Conservation (phyloP, 2,888 invertebrate species). For the Eupithecia dodoneata region DNA sequence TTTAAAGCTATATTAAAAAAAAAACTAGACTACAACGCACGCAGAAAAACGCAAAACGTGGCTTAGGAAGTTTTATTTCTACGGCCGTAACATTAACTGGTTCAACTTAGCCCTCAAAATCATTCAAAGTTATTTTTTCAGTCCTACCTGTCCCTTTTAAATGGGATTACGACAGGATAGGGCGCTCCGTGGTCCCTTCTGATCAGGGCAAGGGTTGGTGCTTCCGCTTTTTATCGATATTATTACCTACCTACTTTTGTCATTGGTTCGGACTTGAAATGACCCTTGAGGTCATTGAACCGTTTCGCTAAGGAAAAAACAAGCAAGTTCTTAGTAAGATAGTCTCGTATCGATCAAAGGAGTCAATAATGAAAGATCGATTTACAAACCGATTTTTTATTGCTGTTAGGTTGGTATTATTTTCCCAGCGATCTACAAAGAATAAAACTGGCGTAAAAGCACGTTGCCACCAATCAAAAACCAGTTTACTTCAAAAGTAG, state of each 20-base stretch:
- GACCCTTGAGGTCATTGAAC: slow-evolving; percentile 5
- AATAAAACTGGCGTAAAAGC: neutral
- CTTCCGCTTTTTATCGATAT: slow-evolving; percentile 5
- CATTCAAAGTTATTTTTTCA: slow-evolving; percentile 6
- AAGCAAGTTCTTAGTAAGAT: neutral
- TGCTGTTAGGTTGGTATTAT: neutral
- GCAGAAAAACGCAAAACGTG: neutral
- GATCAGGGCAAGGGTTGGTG: slow-evolving; percentile 7
- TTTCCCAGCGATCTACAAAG: neutral
- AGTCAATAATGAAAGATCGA: too few species aligned
- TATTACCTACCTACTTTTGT: neutral
- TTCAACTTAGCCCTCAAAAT: neutral
- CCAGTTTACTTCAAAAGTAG: neutral
- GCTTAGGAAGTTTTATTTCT: neutral
- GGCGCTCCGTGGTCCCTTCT: neutral
- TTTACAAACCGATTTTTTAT: too few species aligned
- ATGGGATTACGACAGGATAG: slow-evolving; percentile 2
- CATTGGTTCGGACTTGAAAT: neutral
- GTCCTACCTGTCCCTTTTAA: slow-evolving; percentile 9
- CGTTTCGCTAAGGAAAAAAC: neutral
- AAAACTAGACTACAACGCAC: too few species aligned
- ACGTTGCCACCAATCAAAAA: neutral
- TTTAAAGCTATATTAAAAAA: too few species aligned
- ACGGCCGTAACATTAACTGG: neutral
- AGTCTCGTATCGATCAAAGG: too few species aligned